phyloP scores from a whole-genome alignment of 2,888 invertebrate species.

The Rhynchonema sp. region DNA sequence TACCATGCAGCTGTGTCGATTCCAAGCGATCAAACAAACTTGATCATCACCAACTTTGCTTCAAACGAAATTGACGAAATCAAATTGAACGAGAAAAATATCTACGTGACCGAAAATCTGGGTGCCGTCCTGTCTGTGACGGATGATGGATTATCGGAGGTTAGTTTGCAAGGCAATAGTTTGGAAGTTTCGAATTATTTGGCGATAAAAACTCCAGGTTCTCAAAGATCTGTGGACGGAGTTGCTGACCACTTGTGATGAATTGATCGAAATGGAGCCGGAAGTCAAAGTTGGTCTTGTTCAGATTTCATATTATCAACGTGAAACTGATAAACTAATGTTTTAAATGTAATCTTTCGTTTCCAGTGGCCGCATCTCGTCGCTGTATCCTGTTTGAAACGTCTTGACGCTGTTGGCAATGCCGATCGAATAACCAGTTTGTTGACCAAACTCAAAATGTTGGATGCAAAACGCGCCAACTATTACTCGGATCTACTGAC shows the following conservation, averaged over 20 bases:
- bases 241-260: not conserved
- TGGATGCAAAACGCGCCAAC: not conserved
- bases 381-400: not conserved
- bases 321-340: not conserved
- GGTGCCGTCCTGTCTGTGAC: too few relatives aligned
- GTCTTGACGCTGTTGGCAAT: not conserved
- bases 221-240: not conserved
- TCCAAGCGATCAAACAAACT: too few relatives aligned
- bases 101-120: too few relatives aligned
- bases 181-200: too few relatives aligned
- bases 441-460: not conserved
- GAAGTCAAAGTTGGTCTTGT: not conserved
- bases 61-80: too few relatives aligned
- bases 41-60: too few relatives aligned
- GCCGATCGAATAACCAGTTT: not conserved
- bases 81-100: too few relatives aligned
- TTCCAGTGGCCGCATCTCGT: not conserved
- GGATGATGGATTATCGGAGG: too few relatives aligned
- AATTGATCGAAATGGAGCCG: conserved; percentile 1
- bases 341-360: not conserved
- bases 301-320: not conserved
- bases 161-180: too few relatives aligned
- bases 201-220: too few relatives aligned
- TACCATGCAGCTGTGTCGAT: too few relatives aligned
- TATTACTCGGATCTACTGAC: not conserved